Base-by-base conservation (phyloP, 2,888 invertebrate genomes). In the Hirtodrosophila cameraria region DNA sequence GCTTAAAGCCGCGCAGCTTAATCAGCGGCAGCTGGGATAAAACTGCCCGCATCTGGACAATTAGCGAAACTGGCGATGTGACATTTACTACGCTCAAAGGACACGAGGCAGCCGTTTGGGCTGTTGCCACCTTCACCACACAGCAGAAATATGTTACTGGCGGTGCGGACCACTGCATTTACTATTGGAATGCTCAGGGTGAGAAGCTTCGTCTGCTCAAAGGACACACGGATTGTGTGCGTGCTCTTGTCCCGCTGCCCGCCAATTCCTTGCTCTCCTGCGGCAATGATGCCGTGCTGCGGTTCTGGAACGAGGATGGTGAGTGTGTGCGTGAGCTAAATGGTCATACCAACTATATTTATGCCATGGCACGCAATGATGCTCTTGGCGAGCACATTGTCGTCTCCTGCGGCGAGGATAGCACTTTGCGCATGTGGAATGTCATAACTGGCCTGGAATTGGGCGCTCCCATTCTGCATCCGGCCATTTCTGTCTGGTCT, bases 21-120 rank as follows among this genome's bases (percentile, higher is more conserved):
- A 90, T 95, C 49, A 97, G 97, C 87, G 96, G 97, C 33, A 98
- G 98, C 39, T 99, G 99, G 98, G 99, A 99, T 89, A 93, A 93
- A 69, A 95, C 96, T 3, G 97, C 96, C 0, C 94, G 95, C 86
- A 92, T 97, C 39, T 99, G 99, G 98, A 92, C 92, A 43, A 74
- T 95, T 2, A 92, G 92, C 54, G 91, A 92, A 42, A 90, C 93
- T 9, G 92, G 91, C 5, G 90, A 93, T 1, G 90, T 92, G 20
- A 91, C 92, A 45, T 88, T 92, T 18, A 89, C 93, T 33, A 93
- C 93, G 0, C 91, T 96, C 6, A 91, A 92, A 61, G 96, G 95
- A 0, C 96, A 96, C 82, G 92, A 93, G 68, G 95, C 96, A 9
- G 97, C 99, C 0, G 96, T 99, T 4, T 99, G 99, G 99, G 94